Percentiles rank a stretch among this genome's conserved stretches.
These are phyloP conservation scores for Drosophila melanocephala DNA, from an alignment of 2,888 invertebrate genomes.

Conservation along the genomic window DNA sequence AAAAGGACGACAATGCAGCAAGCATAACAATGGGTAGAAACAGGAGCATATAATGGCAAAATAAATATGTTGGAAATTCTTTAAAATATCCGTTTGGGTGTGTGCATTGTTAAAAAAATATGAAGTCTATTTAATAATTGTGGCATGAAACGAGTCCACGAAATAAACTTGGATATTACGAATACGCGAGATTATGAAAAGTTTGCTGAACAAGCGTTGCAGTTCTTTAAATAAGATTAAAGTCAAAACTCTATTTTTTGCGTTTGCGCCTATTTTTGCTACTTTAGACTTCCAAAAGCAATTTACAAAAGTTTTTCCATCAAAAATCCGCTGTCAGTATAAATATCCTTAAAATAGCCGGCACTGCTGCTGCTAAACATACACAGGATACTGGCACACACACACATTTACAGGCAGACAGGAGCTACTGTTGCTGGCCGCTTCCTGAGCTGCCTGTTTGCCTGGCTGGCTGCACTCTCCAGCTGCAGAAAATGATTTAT, in stretches of 20 bases:
- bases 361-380: constrained; percentile 61
- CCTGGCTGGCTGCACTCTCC: constrained; percentile 67
- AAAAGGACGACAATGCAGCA: constrained; percentile 49
- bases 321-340: constrained; percentile 84
- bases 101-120: constrained; percentile 51
- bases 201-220: constrained; percentile 11
- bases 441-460: constrained; percentile 53
- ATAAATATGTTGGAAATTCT: constrained; percentile 49
- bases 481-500: constrained; percentile 78
- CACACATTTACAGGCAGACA: constrained; percentile 26
- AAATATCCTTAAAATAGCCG: constrained; percentile 84
- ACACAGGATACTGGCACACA: constrained; percentile 34
- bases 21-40: constrained; percentile 37
- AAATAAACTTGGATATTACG: constrained; percentile 27
- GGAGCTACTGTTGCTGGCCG: constrained; percentile 51
- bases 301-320: constrained; percentile 85
- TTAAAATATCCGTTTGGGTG: constrained; percentile 21
- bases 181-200: constrained; percentile 13
- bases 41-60: constrained; percentile 34
- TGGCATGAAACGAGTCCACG: constrained; percentile 36
- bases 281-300: constrained; percentile 76
- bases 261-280: constrained; percentile 43
- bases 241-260: constrained; percentile 25
- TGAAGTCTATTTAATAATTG: constrained; percentile 79
- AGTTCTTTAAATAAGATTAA: constrained; percentile 45